phyloP scores from a whole-genome alignment of 2,797 vertebrate species.

The Orientallactaga sibirica region DNA sequence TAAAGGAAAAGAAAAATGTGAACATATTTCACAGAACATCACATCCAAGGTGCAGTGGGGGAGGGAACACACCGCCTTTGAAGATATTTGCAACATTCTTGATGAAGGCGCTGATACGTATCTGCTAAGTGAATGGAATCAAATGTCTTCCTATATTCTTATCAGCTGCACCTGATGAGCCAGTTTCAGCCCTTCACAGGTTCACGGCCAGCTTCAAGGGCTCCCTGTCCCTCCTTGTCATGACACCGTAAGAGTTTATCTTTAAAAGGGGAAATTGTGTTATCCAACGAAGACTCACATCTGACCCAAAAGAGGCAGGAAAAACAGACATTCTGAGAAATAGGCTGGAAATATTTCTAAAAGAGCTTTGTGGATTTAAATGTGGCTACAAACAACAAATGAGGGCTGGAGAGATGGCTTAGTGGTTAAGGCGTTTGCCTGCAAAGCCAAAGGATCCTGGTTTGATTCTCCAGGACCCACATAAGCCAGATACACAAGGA shows the following conservation, averaged over 20 bases:
- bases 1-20: constrained; percentile 49
- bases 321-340: neutral
- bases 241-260: constrained; percentile 14
- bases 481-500: too few species aligned
- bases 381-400: neutral
- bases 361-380: constrained; percentile 46
- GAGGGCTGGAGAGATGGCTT: too few species aligned
- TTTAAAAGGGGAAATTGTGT: constrained; percentile 60
- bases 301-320: constrained; percentile 69
- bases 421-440: too few species aligned
- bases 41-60: neutral
- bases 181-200: constrained; percentile 38
- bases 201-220: constrained; percentile 68
- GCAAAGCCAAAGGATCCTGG: too few species aligned
- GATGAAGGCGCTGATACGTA: constrained; percentile 67
- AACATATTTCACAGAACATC: constrained; percentile 74
- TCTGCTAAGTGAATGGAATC: constrained; percentile 71
- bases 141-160: constrained; percentile 29
- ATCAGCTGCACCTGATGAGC: constrained; percentile 51
- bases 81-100: constrained; percentile 81
- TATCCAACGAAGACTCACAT: constrained; percentile 64
- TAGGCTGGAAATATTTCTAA: constrained; percentile 72
- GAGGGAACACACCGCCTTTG: constrained; percentile 42
- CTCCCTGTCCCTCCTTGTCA: constrained; percentile 32
- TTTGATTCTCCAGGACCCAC: too few species aligned